Conservation (phyloP, 2,113 vertebrate genomes). For the Phylloscopus trochilus region DNA sequence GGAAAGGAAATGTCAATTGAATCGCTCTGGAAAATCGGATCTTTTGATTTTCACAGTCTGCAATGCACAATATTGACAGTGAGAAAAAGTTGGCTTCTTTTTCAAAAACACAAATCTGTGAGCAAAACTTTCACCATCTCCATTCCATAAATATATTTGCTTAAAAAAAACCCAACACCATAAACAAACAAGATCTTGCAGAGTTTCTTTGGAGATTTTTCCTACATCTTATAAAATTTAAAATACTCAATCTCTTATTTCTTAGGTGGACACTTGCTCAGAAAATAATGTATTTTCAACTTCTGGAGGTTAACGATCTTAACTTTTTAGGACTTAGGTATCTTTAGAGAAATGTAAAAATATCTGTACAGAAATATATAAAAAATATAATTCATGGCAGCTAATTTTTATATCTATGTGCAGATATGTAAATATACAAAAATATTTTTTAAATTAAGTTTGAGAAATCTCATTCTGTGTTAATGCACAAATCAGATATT, state of each 20-base stretch:
- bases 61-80: slow-evolving; percentile 27
- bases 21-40: slow-evolving; percentile 26
- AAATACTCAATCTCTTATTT: neutral
- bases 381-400: neutral
- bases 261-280: neutral
- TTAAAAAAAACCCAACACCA: neutral
- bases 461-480: neutral
- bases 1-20: slow-evolving; percentile 57
- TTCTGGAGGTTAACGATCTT: neutral
- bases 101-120: slow-evolving; percentile 40
- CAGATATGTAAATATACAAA: neutral
- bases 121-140: slow-evolving; percentile 11
- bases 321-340: neutral
- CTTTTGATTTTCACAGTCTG: slow-evolving; percentile 54
- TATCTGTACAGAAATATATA: neutral
- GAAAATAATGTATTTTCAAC: neutral
- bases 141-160: slow-evolving; percentile 20
- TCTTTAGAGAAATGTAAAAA: neutral
- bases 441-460: neutral
- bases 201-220: neutral
- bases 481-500: neutral
- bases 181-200: slow-evolving; percentile 14
- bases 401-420: neutral
- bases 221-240: neutral
- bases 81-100: slow-evolving; percentile 33